Percentiles rank a stretch among this genome's conserved stretches.
phyloP scores from a whole-genome alignment of 2,113 vertebrate species.

The Pseudopodoces humilis region DNA sequence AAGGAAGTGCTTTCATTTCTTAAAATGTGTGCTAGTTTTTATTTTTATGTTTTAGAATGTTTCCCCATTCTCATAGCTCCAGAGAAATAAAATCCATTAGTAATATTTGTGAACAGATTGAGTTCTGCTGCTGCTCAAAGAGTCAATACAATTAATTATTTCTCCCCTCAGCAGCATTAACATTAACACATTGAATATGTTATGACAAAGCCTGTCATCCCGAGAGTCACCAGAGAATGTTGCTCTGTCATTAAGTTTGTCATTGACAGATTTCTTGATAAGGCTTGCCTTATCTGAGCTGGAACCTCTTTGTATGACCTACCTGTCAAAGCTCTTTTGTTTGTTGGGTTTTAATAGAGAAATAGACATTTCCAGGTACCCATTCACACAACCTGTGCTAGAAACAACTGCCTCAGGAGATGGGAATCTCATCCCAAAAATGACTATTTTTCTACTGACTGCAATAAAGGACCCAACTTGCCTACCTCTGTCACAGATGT shows the following conservation, averaged over 20 bases:
- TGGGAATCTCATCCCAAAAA: neutral
- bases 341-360: neutral
- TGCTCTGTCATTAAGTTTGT: neutral
- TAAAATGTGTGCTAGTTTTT: neutral
- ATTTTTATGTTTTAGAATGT: neutral
- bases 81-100: neutral
- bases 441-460: neutral
- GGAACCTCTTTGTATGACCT: neutral
- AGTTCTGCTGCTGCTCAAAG: neutral
- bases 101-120: neutral
- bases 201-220: neutral
- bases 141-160: neutral
- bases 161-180: neutral
- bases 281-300: neutral
- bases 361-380: neutral
- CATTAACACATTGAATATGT: neutral
- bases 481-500: neutral
- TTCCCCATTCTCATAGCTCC: neutral
- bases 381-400: neutral
- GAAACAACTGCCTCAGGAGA: neutral
- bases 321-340: neutral
- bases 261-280: neutral
- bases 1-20: neutral
- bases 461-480: neutral
- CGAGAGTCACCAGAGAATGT: neutral